Conservation (phyloP, 2,113 vertebrate species). For the Oceanodroma tethys region DNA sequence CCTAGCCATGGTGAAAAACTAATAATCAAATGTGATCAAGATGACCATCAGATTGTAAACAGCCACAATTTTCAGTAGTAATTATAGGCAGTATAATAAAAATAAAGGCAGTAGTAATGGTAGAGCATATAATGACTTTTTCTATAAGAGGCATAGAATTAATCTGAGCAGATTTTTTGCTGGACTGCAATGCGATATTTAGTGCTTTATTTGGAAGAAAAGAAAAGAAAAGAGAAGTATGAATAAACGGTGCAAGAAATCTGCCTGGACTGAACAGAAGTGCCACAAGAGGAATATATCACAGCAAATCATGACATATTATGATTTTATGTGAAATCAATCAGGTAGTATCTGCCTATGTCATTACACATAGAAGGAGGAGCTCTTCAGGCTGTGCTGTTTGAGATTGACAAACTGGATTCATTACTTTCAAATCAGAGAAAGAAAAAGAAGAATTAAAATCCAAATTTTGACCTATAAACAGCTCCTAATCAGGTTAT, state of each 20-base stretch:
- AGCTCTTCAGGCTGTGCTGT: not conserved
- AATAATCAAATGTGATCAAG: not conserved
- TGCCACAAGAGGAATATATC: not conserved
- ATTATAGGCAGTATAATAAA: not conserved
- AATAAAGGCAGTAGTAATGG: not conserved
- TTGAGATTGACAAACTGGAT: not conserved
- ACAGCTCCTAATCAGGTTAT: not conserved
- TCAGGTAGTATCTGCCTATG: not conserved
- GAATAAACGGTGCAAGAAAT: not conserved
- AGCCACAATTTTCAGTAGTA: not conserved
- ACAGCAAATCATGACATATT: not conserved
- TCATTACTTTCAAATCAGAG: not conserved
- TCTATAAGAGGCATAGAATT: not conserved
- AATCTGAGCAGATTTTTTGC: not conserved
- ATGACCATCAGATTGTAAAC: not conserved
- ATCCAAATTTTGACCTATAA: not conserved
- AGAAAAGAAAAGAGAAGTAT: not conserved
- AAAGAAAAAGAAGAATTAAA: not conserved
- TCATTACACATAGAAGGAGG: not conserved
- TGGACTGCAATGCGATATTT: not conserved
- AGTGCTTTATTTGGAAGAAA: not conserved
- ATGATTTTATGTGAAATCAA: not conserved
- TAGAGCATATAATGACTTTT: not conserved
- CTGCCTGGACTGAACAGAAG: not conserved
- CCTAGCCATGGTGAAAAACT: not conserved